These are phyloP conservation scores for Athalia rosae DNA, from an alignment of 2,888 invertebrate genomes.

Conservation along the genomic window DNA sequence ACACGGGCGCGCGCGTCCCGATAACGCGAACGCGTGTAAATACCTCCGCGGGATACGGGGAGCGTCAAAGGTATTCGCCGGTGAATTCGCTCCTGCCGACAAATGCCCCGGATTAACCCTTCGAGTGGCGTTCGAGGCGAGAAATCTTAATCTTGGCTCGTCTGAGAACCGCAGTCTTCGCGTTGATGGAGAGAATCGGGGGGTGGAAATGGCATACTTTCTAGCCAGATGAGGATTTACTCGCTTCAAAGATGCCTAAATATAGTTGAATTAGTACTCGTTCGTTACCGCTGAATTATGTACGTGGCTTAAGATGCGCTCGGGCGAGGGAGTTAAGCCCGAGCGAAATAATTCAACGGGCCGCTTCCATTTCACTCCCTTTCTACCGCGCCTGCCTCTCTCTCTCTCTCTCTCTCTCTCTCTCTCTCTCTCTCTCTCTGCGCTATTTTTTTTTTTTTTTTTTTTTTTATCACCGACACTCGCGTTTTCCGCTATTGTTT, in stretches of 20 bases:
- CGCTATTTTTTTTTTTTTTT: conserved; percentile 18
- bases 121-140: conserved; percentile 33
- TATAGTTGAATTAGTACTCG: conserved; percentile 48
- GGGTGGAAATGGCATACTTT: conserved; percentile 12
- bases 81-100: conserved; percentile 2
- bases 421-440: conserved; percentile 38
- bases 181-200: conserved; percentile 4
- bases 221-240: conserved; percentile 35
- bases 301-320: conserved; percentile 45
- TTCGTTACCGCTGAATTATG: conserved; percentile 46
- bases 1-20: too few species aligned
- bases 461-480: not conserved
- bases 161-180: conserved; percentile 26
- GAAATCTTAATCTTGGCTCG: conserved; percentile 39
- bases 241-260: conserved; percentile 48
- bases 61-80: conserved; percentile 20
- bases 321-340: conserved; percentile 35
- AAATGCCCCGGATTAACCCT: conserved; percentile 39
- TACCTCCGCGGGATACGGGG: not conserved
- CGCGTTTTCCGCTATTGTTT: not conserved
- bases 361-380: conserved; percentile 43
- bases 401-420: not conserved
- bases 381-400: conserved; percentile 18
- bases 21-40: too few species aligned
- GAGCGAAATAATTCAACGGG: conserved; percentile 46